Evolutionary conservation across 2,113 vertebrate genomes (phyloP), one percentile per base, ranked within the genome.

Genomic region (Rhea pennata): DNA sequence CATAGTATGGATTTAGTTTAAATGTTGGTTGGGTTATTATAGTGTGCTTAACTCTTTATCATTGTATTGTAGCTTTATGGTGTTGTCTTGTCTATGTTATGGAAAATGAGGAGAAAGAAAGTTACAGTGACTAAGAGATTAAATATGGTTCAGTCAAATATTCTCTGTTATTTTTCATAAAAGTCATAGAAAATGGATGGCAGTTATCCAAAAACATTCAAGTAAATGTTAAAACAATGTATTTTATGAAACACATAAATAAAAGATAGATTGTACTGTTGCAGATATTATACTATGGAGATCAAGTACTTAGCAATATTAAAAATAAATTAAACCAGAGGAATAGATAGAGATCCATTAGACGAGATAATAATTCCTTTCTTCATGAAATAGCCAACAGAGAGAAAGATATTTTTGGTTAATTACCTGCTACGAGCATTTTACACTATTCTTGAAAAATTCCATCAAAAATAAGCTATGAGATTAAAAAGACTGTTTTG

Each of bases 301-400:
- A 27, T 82, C 40, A 89, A 92, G 64, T 48, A 70, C 15, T 66
- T 87, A 66, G 8, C 12, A 87, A 58, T 23, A 66, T 42, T 46
- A 92, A 89, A 87, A 92, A 62, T 29, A 90, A 76, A 73, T 64
- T 36, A 71, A 66, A 10, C 58, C 54, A 15, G 24, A 82, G 29
- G 13, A 91, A 75, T 26, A 71, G 51, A 66, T 27, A 77, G 44
- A 84, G 66, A 39, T 82, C 12, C 21, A 46, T 42, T 19, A 82
- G 74, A 70, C 6, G 75, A 90, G n/a, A 26, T 15, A 88, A 51
- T 58, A 81, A 72, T 62, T 72, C 15, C 5, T 84, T 92, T 87
- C 36, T 66, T 92, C 6, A 24, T 33, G 14, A 92, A 91, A 66
- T 39, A 83, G 6, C 39, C 16, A 46, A 87, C 88, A 69, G 24